A percentile compares a stretch with the other conserved stretches of the same genome.
Conservation (phyloP, 2,797 vertebrate species). For the Oryzias sinensis region DNA sequence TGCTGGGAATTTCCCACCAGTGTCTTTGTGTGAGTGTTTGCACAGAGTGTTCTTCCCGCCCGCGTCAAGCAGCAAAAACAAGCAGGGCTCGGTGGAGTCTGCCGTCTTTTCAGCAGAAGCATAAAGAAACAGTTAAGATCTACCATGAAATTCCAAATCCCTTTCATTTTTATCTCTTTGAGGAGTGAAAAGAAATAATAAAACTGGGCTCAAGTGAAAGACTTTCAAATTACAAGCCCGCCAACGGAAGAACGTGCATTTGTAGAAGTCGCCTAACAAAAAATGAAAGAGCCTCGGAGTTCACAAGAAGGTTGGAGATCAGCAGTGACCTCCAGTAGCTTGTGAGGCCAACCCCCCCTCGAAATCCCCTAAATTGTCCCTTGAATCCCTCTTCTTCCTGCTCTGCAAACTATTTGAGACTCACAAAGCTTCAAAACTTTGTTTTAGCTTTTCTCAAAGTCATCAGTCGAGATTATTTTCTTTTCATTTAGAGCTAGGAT, state of each 20-base stretch:
- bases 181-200: neutral
- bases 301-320: conserved; percentile 19
- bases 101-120: conserved; percentile 15
- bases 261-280: conserved; percentile 12
- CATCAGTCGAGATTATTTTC: no score
- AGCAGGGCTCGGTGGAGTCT: conserved; percentile 24
- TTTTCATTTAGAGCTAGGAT: no score
- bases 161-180: neutral
- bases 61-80: conserved; percentile 34
- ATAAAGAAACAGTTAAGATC: no score
- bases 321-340: conserved; percentile 68
- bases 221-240: neutral
- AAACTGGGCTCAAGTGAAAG: neutral
- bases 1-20: conserved; percentile 75
- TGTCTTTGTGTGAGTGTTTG: conserved; percentile 33
- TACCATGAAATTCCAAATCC: neutral
- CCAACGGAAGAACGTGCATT: neutral
- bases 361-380: conserved; percentile 79
- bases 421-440: no score
- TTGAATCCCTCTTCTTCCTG: conserved; percentile 40
- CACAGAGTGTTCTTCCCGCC: conserved; percentile 22
- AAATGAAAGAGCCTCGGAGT: conserved; percentile 8
- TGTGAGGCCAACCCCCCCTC: conserved; percentile 50
- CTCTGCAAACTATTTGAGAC: no score
- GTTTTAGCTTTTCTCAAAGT: no score